phyloP scores from a whole-genome alignment of 2,888 invertebrate species.

The Ectemnius cavifrons region DNA sequence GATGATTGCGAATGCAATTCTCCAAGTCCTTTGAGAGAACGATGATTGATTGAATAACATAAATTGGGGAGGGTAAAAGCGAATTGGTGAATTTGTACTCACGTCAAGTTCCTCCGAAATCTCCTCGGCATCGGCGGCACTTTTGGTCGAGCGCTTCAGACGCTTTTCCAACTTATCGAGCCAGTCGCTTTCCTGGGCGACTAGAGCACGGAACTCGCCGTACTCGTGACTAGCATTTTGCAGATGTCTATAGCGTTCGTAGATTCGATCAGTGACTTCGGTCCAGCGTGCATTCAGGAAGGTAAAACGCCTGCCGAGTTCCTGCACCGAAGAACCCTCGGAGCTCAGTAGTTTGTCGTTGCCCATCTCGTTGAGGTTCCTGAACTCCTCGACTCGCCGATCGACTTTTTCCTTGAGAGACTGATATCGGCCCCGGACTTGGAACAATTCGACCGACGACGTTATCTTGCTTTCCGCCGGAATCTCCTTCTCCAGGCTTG shows the following conservation, averaged over 20 bases:
- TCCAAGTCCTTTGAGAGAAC: slow-evolving; percentile 85
- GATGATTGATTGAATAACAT: background rate
- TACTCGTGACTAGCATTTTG: slow-evolving; percentile 88
- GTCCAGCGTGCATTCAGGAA: slow-evolving; percentile 87
- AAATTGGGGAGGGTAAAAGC: background rate
- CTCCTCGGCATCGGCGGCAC: slow-evolving; percentile 93
- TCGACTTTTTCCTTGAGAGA: slow-evolving; percentile 86
- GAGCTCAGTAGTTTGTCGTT: slow-evolving; percentile 83
- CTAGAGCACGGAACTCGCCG: slow-evolving; percentile 88
- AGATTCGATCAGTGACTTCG: slow-evolving; percentile 84
- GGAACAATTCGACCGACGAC: slow-evolving; percentile 85
- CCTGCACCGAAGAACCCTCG: slow-evolving; percentile 80
- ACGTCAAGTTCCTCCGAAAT: slow-evolving; percentile 94
- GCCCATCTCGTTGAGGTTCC: slow-evolving; percentile 85
- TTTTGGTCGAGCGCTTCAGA: slow-evolving; percentile 84
- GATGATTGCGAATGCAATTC: slow-evolving; percentile 87
- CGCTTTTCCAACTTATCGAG: slow-evolving; percentile 89
- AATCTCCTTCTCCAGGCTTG: slow-evolving; percentile 82
- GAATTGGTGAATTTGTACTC: slow-evolving; percentile 70
- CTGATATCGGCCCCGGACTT: slow-evolving; percentile 85
- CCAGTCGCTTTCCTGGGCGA: slow-evolving; percentile 89
- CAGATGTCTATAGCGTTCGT: slow-evolving; percentile 83
- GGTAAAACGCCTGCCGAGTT: slow-evolving; percentile 84
- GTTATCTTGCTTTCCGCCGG: slow-evolving; percentile 81
- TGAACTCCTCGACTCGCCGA: slow-evolving; percentile 83